A percentile compares a stretch with the other conserved stretches of the same genome.
These are phyloP conservation scores for Pycnonotus jocosus DNA, from an alignment of 2,113 vertebrate genomes.

Conservation along the genomic window DNA sequence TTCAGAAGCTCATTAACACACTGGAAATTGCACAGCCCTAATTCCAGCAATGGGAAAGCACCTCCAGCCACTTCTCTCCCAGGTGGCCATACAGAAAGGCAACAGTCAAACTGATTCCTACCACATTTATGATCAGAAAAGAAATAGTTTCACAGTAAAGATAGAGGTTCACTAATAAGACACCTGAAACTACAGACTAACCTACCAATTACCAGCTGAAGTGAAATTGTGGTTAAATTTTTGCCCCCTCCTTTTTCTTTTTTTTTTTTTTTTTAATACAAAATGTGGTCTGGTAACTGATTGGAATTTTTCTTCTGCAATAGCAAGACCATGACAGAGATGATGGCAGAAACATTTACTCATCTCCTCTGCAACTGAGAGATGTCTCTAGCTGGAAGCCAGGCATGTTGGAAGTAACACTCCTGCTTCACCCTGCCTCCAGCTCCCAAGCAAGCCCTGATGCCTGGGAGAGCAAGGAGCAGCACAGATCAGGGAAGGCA, in stretches of 20 bases:
- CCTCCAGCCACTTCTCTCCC: neutral
- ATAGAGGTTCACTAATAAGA: neutral
- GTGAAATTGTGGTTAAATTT: neutral
- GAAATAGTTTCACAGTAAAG: neutral
- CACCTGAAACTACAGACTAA: neutral
- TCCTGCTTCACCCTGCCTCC: neutral
- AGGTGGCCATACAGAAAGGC: neutral
- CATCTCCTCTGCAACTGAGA: neutral
- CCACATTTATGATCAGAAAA: neutral
- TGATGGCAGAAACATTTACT: neutral
- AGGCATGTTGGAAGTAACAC: neutral
- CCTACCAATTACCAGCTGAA: neutral
- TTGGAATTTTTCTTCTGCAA: conserved; percentile 10
- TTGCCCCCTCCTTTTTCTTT: neutral
- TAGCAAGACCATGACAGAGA: neutral
- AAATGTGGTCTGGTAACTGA: conserved; percentile 29
- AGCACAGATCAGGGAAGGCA: neutral
- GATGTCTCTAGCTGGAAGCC: neutral
- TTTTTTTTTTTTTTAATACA: neutral
- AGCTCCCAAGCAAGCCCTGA: neutral
- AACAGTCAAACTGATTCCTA: neutral
- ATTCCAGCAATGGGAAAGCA: neutral
- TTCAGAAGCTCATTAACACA: neutral
- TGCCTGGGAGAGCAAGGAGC: neutral
- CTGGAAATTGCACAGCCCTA: neutral